Evolutionary conservation across 2,888 invertebrate genomes (phyloP), one percentile per base, ranked within the genome.

Genomic region (Podotricha telesiphe): DNA sequence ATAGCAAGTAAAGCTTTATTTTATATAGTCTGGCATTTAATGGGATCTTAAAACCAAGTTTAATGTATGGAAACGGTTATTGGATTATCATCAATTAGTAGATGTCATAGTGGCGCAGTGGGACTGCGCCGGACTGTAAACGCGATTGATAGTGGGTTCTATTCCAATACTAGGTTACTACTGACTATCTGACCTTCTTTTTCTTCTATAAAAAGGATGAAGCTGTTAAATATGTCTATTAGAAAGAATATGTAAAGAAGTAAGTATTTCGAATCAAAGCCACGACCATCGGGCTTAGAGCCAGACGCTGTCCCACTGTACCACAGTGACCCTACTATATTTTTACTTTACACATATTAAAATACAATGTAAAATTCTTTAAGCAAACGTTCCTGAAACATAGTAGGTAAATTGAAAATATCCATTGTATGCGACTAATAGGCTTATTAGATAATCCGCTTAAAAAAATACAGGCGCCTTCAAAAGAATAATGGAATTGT

Each of bases 401-500:
- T 19, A 37, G 48, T n/a, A 48, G n/a, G n/a, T n/a, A n/a, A 58
- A 58, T 66, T 58, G 48, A 40, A 58, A 34, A 40, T 56, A 58
- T 48, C 48, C 48, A 66, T 66, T 58, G 70, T 65, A 65, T 62
- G 59, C 65, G 47, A 59, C 42, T 55, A 71, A 71, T 69, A 69
- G 71, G 71, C 69, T 71, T 71, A 69, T 69, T 58, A 66, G 62
- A 63, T 69, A 71, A 71, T 69, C 71, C 58, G 71, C 65, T 71
- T 69, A 71, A 63, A 69, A 71, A 71, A 71, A 71, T 69, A 66
- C 65, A 58, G 62, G 66, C 68, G 66, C 61, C 62, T 71, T 58
- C 69, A 69, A 66, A 56, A 66, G 56, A 62, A 69, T 71, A 51
- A 69, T 63, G 63, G 34, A 45, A 67, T 58, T 48, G 11, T 48